Evolutionary conservation across 2,113 vertebrate species (phyloP), one percentile per base, ranked within the genome.

Genomic region (Hippopotamus amphibius): DNA sequence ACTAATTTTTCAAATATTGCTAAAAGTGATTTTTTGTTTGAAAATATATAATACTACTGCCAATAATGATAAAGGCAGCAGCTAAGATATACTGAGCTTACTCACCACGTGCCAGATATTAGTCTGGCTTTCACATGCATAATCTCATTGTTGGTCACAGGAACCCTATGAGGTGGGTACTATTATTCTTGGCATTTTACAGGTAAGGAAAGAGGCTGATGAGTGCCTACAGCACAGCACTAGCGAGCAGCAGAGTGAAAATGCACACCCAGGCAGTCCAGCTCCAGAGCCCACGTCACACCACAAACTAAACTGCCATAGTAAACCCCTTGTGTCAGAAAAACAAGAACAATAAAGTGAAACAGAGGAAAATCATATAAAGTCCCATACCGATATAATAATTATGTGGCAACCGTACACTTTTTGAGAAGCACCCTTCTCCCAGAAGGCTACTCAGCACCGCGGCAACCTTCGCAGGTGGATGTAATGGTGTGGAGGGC

Each of bases 361-460:
- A 69, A 37, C 0, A 55, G 50, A 92, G 11, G 33, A 48, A 90
- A 80, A 59, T 61, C 12, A 22, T 14, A 87, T 63, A 4, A 16
- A 41, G 14, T 79, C 69, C 55, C 98, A 89, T 98, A 99, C 99
- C 99, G 77, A 99, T 97, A 77, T 95, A 72, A 88, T 99, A 99
- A 50, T 97, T 93, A 66, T 99, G 98, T 53, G 99, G 98, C 98
- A 99, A 97, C 59, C 93, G 48, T 77, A 99, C 97, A 12, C 97
- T 98, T 69, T 99, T 98, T 72, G 93, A 98, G 80, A 99, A 99
- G 99, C 90, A 17, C n/a, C 77, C 95, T 81, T 97, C 98, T 77
- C 96, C 98, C 90, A 99, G 57, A 82, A 99, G 88, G n/a, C 93
- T 92, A 28, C 90, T 96, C 66, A 99, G 96, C 5, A 69, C 71